phyloP scores from a whole-genome alignment of 2,888 invertebrate species.

The Gibbula magus region DNA sequence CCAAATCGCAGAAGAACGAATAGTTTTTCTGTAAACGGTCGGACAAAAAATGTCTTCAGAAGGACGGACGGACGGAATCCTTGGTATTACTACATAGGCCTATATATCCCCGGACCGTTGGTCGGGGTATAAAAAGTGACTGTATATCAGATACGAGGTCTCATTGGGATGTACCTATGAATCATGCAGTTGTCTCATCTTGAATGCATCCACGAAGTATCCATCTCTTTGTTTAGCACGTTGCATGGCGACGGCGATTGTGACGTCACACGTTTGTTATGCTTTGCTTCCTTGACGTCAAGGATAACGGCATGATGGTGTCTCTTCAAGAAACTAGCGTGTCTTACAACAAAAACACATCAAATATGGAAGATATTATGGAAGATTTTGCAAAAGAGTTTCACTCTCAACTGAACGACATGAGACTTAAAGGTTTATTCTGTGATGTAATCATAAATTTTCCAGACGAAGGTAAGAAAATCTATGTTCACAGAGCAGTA shows the following conservation, averaged over 20 bases:
- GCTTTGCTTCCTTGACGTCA: background rate
- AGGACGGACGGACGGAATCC: too few species aligned
- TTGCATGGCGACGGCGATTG: background rate
- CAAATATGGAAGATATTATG: constrained; percentile 7
- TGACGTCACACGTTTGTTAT: constrained; percentile 1
- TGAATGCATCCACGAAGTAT: too few species aligned
- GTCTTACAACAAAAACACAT: background rate
- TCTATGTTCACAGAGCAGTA: constrained; percentile 84
- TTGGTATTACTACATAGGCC: too few species aligned
- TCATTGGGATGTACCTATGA: too few species aligned
- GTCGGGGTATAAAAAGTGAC: too few species aligned
- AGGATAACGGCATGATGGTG: constrained; percentile 10
- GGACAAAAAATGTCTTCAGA: too few species aligned
- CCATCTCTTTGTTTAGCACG: too few species aligned
- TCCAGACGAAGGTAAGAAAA: constrained; percentile 84
- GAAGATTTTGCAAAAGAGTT: constrained; percentile 25
- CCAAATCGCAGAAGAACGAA: too few species aligned
- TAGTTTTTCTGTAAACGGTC: too few species aligned
- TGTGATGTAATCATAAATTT: constrained; percentile 85
- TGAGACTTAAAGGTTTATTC: constrained; percentile 77
- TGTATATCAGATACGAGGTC: too few species aligned
- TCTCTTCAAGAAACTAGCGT: background rate
- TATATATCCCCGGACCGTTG: too few species aligned
- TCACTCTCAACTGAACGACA: constrained; percentile 68
- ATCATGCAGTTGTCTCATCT: too few species aligned